Percentiles rank a stretch among this genome's conserved stretches.
Conservation (phyloP, 2,113 vertebrate genomes). For the Seriola dumerili region DNA sequence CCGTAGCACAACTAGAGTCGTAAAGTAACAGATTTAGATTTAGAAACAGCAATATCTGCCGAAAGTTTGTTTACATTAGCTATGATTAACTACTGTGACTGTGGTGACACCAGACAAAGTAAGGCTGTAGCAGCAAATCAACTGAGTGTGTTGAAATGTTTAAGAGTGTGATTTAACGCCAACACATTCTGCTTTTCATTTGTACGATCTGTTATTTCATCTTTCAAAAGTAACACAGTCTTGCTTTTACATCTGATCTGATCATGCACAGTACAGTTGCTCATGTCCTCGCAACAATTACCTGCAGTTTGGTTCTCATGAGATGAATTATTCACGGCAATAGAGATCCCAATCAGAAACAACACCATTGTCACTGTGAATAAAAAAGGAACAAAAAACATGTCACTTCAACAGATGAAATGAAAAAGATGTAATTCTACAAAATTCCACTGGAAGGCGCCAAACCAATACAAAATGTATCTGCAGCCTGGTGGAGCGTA, state of each 20-base stretch:
- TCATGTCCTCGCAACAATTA: slow-evolving; percentile 47
- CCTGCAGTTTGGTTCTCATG: slow-evolving; percentile 83
- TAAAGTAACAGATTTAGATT: neutral
- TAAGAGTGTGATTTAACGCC: neutral
- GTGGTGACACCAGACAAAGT: neutral
- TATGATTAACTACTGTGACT: neutral
- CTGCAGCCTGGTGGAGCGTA: neutral
- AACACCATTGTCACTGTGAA: slow-evolving; percentile 84
- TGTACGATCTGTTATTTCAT: neutral
- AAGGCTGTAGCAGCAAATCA: neutral
- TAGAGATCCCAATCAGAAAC: slow-evolving; percentile 82
- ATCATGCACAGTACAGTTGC: neutral
- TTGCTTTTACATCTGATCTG: neutral
- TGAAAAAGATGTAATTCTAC: slow-evolving; percentile 21
- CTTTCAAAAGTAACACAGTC: neutral
- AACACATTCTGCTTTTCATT: neutral
- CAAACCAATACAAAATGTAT: slow-evolving; percentile 48
- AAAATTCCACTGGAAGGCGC: slow-evolving; percentile 62
- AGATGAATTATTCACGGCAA: slow-evolving; percentile 76
- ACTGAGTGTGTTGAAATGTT: neutral
- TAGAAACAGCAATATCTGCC: neutral
- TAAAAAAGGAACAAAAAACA: neutral
- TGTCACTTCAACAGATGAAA: neutral
- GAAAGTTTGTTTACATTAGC: neutral
- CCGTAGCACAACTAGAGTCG: neutral